phyloP scores from a whole-genome alignment of 2,888 invertebrate species.

The Octonoba sinensis region DNA sequence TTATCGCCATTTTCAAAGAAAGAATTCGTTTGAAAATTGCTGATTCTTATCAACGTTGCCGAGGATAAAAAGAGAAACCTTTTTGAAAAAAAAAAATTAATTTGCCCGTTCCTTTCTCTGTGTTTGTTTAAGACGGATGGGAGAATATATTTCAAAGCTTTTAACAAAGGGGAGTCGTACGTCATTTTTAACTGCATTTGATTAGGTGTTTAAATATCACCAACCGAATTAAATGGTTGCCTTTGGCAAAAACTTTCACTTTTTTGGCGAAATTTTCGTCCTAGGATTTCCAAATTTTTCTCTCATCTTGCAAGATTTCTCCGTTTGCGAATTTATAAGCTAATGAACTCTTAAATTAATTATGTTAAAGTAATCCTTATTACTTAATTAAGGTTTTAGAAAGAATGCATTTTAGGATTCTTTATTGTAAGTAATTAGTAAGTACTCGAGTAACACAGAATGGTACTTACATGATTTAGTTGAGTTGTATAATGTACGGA shows the following conservation, averaged over 20 bases:
- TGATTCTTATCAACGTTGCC: slow-evolving; percentile 36
- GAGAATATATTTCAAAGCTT: slow-evolving; percentile 23
- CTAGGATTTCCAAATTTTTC: not conserved
- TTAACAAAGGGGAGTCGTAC: slow-evolving; percentile 34
- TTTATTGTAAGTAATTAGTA: too few relatives aligned
- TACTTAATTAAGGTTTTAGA: too few relatives aligned
- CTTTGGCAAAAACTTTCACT: not conserved
- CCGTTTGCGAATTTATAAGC: too few relatives aligned
- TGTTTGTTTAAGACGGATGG: slow-evolving; percentile 46
- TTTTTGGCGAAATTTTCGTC: not conserved
- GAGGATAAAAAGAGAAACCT: slow-evolving; percentile 3
- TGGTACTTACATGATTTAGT: too few relatives aligned
- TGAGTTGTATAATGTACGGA: too few relatives aligned
- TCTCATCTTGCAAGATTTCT: too few relatives aligned
- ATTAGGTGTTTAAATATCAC: slow-evolving; percentile 38
- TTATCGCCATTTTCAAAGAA: slow-evolving; percentile 33
- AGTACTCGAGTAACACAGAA: too few relatives aligned
- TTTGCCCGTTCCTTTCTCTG: slow-evolving; percentile 17
- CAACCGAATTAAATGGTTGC: not conserved
- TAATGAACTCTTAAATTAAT: too few relatives aligned
- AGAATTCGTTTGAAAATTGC: slow-evolving; percentile 50
- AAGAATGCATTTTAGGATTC: too few relatives aligned
- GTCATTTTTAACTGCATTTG: slow-evolving; percentile 41
- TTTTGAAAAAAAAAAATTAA: slow-evolving; percentile 29
- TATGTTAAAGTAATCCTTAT: too few relatives aligned